Evolutionary conservation across 1,140 invertebrate species (phyloP).

Genomic region (Kradibia gibbosae): DNA sequence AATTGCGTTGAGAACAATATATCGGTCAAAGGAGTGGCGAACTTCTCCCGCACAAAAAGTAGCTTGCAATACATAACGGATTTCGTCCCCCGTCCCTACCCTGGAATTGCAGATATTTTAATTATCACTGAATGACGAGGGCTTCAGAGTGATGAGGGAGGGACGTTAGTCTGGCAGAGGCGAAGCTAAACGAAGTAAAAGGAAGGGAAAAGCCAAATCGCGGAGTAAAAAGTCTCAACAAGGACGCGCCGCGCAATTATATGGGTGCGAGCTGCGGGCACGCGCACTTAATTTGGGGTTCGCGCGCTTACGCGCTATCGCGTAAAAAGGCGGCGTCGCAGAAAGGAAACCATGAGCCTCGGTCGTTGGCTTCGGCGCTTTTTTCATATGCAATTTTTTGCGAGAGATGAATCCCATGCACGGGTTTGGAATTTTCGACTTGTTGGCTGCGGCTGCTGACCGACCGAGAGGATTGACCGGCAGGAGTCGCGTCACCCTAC

Average conservation of each 20-base stretch:
- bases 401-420: neutral
- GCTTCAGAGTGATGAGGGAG: too few species aligned
- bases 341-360: neutral
- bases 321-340: neutral
- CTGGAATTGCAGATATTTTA: slow-evolving; percentile 49
- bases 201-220: too few species aligned
- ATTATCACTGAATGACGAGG: slow-evolving; percentile 4
- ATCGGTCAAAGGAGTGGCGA: neutral
- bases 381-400: slow-evolving; percentile 45
- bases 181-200: neutral
- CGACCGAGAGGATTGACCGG: neutral
- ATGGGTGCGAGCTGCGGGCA: neutral
- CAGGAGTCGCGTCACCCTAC: neutral
- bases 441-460: neutral
- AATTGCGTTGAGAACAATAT: slow-evolving; percentile 21
- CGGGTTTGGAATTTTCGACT: neutral
- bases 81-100: slow-evolving; percentile 5
- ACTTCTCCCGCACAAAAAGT: slow-evolving; percentile 8
- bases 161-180: neutral
- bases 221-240: slow-evolving; percentile 13
- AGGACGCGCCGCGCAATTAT: slow-evolving; percentile 37
- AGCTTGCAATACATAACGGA: slow-evolving; percentile 13
- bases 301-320: neutral
- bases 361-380: slow-evolving; percentile 40
- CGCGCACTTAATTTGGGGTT: slow-evolving; percentile 17